Conservation (phyloP, 2,888 invertebrate species). For the Dorcus hopei region DNA sequence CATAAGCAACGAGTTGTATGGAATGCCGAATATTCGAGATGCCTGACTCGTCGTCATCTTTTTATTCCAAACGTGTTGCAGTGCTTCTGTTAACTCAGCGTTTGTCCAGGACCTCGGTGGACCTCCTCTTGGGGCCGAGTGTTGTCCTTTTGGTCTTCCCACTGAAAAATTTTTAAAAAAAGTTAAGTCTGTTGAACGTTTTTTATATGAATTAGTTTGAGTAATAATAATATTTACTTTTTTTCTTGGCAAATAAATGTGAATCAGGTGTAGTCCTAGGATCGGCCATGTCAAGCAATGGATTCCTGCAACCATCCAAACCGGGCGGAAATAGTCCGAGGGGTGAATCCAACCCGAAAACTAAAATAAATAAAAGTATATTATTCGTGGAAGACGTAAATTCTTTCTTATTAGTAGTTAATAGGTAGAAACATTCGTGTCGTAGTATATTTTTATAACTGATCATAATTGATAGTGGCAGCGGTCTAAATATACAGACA, state of each 20-base stretch:
- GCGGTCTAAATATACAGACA: conserved; percentile 23
- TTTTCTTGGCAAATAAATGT: conserved; percentile 69
- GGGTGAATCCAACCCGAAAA: conserved; percentile 73
- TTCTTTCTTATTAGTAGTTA: conserved; percentile 8
- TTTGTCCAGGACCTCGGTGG: conserved; percentile 92
- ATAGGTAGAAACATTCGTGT: conserved; percentile 21
- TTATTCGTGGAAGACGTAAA: conserved; percentile 7
- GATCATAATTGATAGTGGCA: conserved; percentile 28
- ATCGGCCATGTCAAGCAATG: conserved; percentile 72
- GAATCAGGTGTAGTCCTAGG: conserved; percentile 65
- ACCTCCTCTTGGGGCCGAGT: conserved; percentile 85
- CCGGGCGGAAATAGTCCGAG: conserved; percentile 74
- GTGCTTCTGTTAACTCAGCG: conserved; percentile 83
- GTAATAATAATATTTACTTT: conserved; percentile 66
- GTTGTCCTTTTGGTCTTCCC: conserved; percentile 85
- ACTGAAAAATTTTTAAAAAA: conserved; percentile 56
- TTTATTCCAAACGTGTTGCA: conserved; percentile 93
- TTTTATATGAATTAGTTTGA: not conserved
- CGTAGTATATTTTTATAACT: conserved; percentile 23
- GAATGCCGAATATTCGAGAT: conserved; percentile 85
- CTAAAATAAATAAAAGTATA: conserved; percentile 48
- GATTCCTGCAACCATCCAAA: conserved; percentile 70
- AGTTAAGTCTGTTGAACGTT: not conserved
- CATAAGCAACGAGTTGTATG: conserved; percentile 90
- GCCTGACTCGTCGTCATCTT: conserved; percentile 93